phyloP scores from a whole-genome alignment of 2,888 invertebrate species.

The Malacosoma neustria region DNA sequence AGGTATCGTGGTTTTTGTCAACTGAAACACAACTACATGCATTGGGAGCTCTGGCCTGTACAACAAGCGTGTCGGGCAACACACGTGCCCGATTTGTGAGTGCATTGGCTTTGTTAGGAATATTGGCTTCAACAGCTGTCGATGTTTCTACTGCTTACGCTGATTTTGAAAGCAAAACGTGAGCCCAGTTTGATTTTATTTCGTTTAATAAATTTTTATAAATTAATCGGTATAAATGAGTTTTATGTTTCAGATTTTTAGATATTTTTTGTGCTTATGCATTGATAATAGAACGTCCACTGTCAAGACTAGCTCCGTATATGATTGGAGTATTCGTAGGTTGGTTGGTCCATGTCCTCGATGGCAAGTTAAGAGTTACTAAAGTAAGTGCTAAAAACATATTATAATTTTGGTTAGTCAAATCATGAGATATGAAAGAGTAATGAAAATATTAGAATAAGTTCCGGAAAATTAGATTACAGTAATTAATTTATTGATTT shows the following conservation, averaged over 20 bases:
- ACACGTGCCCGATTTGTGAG: constrained; percentile 59
- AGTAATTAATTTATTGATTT: too few relatives aligned
- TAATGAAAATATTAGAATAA: too few relatives aligned
- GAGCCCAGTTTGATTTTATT: neutral
- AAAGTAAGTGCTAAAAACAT: constrained; percentile 39
- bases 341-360: constrained; percentile 80
- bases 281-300: constrained; percentile 82
- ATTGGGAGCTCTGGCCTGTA: constrained; percentile 76
- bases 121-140: constrained; percentile 58
- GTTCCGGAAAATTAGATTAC: too few relatives aligned
- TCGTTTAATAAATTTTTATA: too few relatives aligned
- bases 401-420: too few relatives aligned
- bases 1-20: constrained; percentile 87
- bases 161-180: constrained; percentile 16
- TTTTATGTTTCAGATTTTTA: constrained; percentile 24
- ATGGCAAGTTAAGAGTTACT: constrained; percentile 54
- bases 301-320: constrained; percentile 83
- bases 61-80: constrained; percentile 67
- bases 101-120: constrained; percentile 32
- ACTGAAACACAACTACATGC: constrained; percentile 85
- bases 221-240: too few relatives aligned
- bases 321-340: constrained; percentile 83
- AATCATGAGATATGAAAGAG: too few relatives aligned
- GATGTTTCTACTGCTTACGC: constrained; percentile 59
- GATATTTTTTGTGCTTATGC: constrained; percentile 50